These are phyloP conservation scores for Cuniculus paca DNA, from an alignment of 2,797 vertebrate genomes.

Conservation along the genomic window DNA sequence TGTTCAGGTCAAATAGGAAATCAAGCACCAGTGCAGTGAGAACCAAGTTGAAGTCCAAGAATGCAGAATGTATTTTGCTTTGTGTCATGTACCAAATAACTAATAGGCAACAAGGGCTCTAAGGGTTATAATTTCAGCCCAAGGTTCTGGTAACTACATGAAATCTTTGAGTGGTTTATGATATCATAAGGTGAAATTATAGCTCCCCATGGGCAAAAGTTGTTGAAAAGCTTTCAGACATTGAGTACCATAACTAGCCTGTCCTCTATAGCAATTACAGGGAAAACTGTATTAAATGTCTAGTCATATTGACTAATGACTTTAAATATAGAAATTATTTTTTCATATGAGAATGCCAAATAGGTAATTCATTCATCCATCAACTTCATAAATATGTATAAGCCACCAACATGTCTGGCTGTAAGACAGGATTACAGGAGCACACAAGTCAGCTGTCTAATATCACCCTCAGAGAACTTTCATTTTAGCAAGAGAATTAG, in stretches of 20 bases:
- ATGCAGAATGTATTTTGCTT: conserved; percentile 65
- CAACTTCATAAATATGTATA: conserved; percentile 55
- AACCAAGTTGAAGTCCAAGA: conserved; percentile 68
- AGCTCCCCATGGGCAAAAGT: conserved; percentile 69
- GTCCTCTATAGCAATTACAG: conserved; percentile 74
- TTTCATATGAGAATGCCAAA: conserved; percentile 60
- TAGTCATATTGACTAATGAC: conserved; percentile 77
- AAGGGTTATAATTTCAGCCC: conserved; percentile 77
- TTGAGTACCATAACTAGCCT: conserved; percentile 64
- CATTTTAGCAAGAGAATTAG: background rate
- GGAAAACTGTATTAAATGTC: conserved; percentile 75
- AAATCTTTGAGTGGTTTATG: conserved; percentile 80
- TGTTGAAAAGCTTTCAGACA: conserved; percentile 80
- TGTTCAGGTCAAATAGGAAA: conserved; percentile 58
- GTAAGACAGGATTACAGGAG: background rate
- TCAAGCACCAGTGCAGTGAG: conserved; percentile 42
- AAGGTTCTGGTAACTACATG: conserved; percentile 78
- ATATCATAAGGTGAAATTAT: conserved; percentile 79
- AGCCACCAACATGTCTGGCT: background rate
- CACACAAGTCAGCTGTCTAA: background rate
- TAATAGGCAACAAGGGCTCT: conserved; percentile 72
- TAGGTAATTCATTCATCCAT: conserved; percentile 47
- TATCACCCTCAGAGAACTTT: background rate
- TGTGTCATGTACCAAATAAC: conserved; percentile 66
- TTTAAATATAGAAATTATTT: conserved; percentile 75